Conservation (phyloP, 1,140 invertebrate species). For the Meloidogyne floridensis region DNA sequence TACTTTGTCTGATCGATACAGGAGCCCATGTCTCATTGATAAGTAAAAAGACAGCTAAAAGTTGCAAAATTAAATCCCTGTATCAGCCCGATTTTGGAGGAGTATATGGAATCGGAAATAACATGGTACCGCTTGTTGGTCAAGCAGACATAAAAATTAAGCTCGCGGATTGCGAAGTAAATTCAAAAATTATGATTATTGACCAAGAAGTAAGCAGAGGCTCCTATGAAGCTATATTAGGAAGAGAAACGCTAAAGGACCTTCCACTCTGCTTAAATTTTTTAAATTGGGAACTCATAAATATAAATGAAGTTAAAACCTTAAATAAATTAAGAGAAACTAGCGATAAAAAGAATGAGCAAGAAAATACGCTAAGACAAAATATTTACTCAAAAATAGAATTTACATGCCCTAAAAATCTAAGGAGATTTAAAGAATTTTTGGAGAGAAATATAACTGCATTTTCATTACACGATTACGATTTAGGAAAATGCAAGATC, state of each 20-base stretch:
- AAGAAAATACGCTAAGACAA: too few relatives aligned
- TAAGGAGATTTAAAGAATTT: not conserved
- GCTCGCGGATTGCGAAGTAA: not conserved
- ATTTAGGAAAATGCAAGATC: not conserved
- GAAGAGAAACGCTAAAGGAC: not conserved
- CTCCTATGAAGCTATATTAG: conserved; percentile 7
- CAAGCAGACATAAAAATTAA: not conserved
- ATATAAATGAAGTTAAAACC: too few relatives aligned
- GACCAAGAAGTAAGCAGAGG: not conserved
- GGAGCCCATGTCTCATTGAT: conserved; percentile 12
- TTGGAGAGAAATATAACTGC: not conserved
- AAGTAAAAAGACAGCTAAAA: not conserved
- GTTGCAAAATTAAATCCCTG: not conserved
- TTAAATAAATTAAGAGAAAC: too few relatives aligned
- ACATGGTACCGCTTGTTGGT: not conserved
- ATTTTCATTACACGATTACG: conserved; percentile 9
- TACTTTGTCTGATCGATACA: not conserved
- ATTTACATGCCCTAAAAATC: too few relatives aligned
- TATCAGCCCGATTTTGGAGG: not conserved
- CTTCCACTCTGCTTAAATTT: not conserved
- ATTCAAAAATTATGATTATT: not conserved
- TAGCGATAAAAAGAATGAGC: too few relatives aligned
- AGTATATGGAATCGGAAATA: not conserved
- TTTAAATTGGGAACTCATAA: not conserved
- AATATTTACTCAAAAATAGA: too few relatives aligned